Base-by-base conservation (phyloP, 2,113 vertebrate genomes). In the Uropsilus gracilis region DNA sequence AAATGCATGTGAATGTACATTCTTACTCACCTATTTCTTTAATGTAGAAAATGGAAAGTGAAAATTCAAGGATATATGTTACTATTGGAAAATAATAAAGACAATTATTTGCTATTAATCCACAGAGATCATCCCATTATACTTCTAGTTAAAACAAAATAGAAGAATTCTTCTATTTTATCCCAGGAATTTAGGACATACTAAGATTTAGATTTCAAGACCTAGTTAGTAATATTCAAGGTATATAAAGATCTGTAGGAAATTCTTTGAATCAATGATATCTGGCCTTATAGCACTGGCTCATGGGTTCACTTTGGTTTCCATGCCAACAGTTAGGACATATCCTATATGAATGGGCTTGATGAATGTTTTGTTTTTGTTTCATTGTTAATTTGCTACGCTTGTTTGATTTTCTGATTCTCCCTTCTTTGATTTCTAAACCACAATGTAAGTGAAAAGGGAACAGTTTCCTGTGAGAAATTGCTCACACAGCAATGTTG, bases 391-490 rank as follows among this genome's bases (percentile, higher is more conserved):
- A 55, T 24, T 32, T 42, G 8, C 16, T 14, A 63, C 8, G 10
- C 24, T 11, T 72, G 0, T 7, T 88, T 20, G 6, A 0, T 37
- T 50, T 66, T 87, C 6, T 57, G 3, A 86, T 37, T 61, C n/a
- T n/a, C n/a, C n/a, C n/a, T n/a, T n/a, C n/a, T n/a, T 61, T 77
- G 39, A 89, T 96, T 77, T 61, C 0, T 28, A 63, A 94, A 66
- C 4, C 34, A 28, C 22, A 6, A 4, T 10, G 0, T 32, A 61
- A 18, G 12, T n/a, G n/a, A 75, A 86, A 63, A 39, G 4, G 30
- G 22, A 50, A 22, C 4, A 18, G 12, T 46, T 86, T n/a, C 50
- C n/a, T 20, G 7, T 55, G 3, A 69, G 10, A 78, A 78, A 30
- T 22, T 63, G 0, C 53, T 81, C 22, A 77, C 32, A 34, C 0